Percentiles rank a stretch among this genome's conserved stretches.
Evolutionary conservation across 1,140 invertebrate genomes (phyloP).

Genomic region (Chironomus striatipennis): DNA sequence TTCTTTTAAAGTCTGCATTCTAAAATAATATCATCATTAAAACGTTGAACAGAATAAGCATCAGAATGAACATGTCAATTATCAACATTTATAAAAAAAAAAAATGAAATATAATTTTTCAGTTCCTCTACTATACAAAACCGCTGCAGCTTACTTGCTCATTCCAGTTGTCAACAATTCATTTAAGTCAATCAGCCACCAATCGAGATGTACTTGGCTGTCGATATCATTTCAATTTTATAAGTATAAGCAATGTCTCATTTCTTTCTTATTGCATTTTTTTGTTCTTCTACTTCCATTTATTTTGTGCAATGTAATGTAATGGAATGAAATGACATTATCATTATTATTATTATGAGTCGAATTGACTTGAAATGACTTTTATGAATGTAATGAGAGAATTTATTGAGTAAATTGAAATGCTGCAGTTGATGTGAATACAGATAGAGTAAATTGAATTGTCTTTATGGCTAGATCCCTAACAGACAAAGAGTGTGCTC

Average conservation of each 20-base stretch:
- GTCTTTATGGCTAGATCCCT: too few relatives aligned
- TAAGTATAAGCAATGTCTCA: too few relatives aligned
- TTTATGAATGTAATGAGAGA: slow-evolving; percentile 14
- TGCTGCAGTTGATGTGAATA: background rate
- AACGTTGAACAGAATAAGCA: too few relatives aligned
- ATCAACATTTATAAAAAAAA: too few relatives aligned
- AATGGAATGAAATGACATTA: slow-evolving; percentile 9
- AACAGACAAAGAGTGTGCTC: too few relatives aligned
- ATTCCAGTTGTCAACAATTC: background rate
- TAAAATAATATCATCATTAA: too few relatives aligned
- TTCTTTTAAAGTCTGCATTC: too few relatives aligned
- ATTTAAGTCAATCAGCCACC: background rate
- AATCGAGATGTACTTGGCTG: background rate
- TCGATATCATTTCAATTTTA: background rate
- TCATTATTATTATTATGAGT: background rate
- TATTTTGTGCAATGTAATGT: background rate
- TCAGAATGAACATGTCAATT: too few relatives aligned
- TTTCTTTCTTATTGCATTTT: too few relatives aligned
- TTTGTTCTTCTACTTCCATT: background rate
- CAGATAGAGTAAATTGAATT: too few relatives aligned
- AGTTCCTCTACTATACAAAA: too few relatives aligned
- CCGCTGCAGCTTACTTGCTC: background rate
- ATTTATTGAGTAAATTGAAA: slow-evolving; percentile 3
- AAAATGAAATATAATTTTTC: too few relatives aligned
- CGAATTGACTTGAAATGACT: slow-evolving; percentile 6